Base-by-base conservation (phyloP, 2,888 invertebrate species). In the Apamea anceps region DNA sequence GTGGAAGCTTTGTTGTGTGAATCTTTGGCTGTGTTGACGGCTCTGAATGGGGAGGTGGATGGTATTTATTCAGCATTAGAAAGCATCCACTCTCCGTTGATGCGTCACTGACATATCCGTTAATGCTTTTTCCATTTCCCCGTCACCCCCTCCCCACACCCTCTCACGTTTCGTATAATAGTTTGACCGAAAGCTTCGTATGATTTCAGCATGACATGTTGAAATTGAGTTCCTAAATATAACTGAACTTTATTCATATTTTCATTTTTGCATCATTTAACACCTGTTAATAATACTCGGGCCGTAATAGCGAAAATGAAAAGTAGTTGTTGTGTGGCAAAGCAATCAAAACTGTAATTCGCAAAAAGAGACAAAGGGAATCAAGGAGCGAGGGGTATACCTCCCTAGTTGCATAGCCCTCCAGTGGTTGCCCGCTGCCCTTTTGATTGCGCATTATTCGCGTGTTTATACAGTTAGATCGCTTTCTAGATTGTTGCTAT, bases 61-160 rank as follows among this genome's bases (percentile, higher is more conserved):
- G 93, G 94, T 96, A 96, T 96, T 96, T 96, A 96, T 96, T 96
- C 96, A 96, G 94, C 95, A 95, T 95, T 95, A 95, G 96, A 95
- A 94, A 95, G 95, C 94, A 94, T 95, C 96, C 96, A 96, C 96
- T 96, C 95, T 94, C 93, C 94, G 94, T 93, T 96, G 96, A 96
- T 95, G 95, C 96, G 95, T 93, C 95, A 93, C 95, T 97, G 96
- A 96, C 96, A 96, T 95, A 96, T 96, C 96, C 96, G 96, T 95
- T 97, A 97, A 97, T 97, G 97, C 96, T 96, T 96, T 96, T 96
- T 96, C 97, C 96, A 96, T 97, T 96, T 95, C 95, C 95, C 94
- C 93, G 91, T 91, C 92, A 93, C 94, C 92, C 91, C 91, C 85
- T 89, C 88, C 89, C 84, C 91, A 90, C 91, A 86, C 92, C 92